phyloP scores from a whole-genome alignment of 2,888 invertebrate species.

The Drosophila prostipennis region DNA sequence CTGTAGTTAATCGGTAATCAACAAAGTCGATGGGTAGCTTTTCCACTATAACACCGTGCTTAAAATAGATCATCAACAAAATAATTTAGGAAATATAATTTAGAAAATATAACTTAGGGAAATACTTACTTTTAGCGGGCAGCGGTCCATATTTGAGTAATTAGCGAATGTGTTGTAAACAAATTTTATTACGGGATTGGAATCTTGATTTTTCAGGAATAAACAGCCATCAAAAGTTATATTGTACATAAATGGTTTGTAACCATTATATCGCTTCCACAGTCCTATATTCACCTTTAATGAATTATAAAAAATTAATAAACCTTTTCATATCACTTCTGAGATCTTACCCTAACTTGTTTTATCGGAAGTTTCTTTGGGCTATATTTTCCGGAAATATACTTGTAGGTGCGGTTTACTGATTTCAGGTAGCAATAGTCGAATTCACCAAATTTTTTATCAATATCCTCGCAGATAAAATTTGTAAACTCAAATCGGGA shows the following conservation, averaged over 20 bases:
- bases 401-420: conserved; percentile 26
- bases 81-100: too few relatives aligned
- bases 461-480: not conserved
- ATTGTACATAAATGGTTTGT: conserved; percentile 26
- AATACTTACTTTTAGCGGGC: conserved; percentile 3
- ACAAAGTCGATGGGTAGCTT: conserved; percentile 20
- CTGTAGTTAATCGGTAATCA: not conserved
- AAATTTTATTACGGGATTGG: not conserved
- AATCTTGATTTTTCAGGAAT: not conserved
- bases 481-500: conserved; percentile 19
- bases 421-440: conserved; percentile 20
- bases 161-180: not conserved
- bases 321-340: too few relatives aligned
- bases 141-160: not conserved
- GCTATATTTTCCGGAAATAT: conserved; percentile 16
- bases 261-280: conserved; percentile 17
- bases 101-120: too few relatives aligned
- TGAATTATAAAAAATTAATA: not conserved
- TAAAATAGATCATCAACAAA: not conserved
- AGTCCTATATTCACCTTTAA: not conserved
- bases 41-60: conserved; percentile 20
- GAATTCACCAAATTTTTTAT: conserved; percentile 10
- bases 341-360: not conserved
- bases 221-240: conserved; percentile 10
- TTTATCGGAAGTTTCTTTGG: conserved; percentile 4